Base-by-base conservation (phyloP, 2,113 vertebrate genomes). In the Gasterosteus aculeatus region DNA sequence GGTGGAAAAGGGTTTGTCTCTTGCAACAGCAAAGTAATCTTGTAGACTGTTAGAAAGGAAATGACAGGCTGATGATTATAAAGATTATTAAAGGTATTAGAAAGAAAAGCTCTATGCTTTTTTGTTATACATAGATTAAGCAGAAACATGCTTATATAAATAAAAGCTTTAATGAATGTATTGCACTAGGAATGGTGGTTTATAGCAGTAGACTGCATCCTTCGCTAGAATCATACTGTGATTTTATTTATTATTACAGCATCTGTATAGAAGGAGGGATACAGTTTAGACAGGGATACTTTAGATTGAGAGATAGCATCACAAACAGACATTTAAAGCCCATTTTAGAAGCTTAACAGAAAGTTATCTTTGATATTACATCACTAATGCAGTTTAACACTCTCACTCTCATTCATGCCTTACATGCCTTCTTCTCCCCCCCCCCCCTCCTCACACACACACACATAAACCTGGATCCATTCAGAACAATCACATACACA, bases 1-100 rank as follows among this genome's bases (percentile, higher is more conserved):
- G 42, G 12, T 69, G 53, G 61, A 66, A 39, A 19, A 67, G 68
- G 22, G 73, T 72, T 75, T 71, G 33, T 33, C 66, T 64, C 65
- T 56, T 72, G 29, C 35, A 51, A 22, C 58, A 2, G 10, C 47
- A 44, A 67, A 54, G 69, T 7, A 19, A 49, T 74, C 6, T 29
- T 47, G 66, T 46, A 59, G 66, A 75, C 71, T 66, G 12, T 29
- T 51, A 26, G 47, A 5, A 72, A 70, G 14, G 53, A 65, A 42
- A 62, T 9, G 5, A 39, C 14, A 60, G 10, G 10, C 10, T 15
- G 10, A 22, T 10, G 16, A n/a, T 5, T 51, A 33, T 66, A 26
- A 66, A 14, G 16, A 54, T 54, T 3, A 65, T 22, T 54, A 54
- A 38, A 46, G 19, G 0, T 8, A 44, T 69, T 26, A 56, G 47